Percentiles rank a stretch among this genome's conserved stretches.
These are phyloP conservation scores for Sinonovacula constricta DNA, from an alignment of 1,140 invertebrate species.

Conservation along the genomic window DNA sequence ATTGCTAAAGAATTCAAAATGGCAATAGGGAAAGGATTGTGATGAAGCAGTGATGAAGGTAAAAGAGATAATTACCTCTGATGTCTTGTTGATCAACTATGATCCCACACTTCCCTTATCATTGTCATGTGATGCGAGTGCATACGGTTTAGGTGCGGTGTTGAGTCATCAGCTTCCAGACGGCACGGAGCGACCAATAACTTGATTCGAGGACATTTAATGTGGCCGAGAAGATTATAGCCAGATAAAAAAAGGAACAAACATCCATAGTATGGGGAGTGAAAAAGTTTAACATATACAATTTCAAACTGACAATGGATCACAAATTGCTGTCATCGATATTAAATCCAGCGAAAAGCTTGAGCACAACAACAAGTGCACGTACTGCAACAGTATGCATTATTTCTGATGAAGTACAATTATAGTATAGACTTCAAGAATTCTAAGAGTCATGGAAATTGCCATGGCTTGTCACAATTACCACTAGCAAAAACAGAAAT, in stretches of 20 bases:
- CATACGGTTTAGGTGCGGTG: not conserved
- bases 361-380: not conserved
- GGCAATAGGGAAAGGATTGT: conserved; percentile 41
- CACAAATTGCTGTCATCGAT: not conserved
- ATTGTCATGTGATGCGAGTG: not conserved
- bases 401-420: not conserved
- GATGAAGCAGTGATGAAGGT: not conserved
- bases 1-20: conserved; percentile 47
- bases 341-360: not conserved
- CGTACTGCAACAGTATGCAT: not conserved
- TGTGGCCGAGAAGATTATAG: not conserved
- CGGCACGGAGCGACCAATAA: not conserved
- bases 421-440: too few relatives aligned
- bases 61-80: not conserved
- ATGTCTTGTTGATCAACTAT: not conserved
- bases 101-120: not conserved
- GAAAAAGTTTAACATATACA: conserved; percentile 1
- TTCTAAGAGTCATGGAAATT: not conserved
- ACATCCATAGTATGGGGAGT: not conserved
- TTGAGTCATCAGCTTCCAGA: not conserved
- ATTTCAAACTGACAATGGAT: not conserved
- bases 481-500: not conserved
- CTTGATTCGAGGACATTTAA: not conserved
- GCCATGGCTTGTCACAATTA: not conserved
- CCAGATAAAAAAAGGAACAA: not conserved